Evolutionary conservation across 2,797 vertebrate species (phyloP).

Genomic region (Percopsis omiscomaycus): DNA sequence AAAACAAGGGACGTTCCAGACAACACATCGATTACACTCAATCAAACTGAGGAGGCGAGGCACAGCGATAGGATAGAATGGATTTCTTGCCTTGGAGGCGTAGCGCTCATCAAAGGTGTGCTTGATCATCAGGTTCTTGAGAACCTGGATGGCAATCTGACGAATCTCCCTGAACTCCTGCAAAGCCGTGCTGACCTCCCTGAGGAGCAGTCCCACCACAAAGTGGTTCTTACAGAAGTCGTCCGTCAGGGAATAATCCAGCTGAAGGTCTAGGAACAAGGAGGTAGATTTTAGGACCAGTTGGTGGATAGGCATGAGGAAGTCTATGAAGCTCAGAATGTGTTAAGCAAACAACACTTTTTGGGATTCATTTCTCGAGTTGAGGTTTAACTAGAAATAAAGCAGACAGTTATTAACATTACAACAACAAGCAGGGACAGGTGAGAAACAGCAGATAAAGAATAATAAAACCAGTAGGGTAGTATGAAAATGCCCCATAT

Average conservation of each 20-base stretch:
- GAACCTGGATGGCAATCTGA: conserved; percentile 89
- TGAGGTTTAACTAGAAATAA: no score
- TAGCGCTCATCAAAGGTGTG: conserved; percentile 97
- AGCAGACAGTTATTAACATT: neutral
- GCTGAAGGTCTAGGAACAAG: conserved; percentile 85
- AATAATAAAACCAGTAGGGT: neutral
- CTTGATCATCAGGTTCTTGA: conserved; percentile 96
- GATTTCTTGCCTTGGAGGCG: conserved; percentile 79
- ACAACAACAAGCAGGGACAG: neutral
- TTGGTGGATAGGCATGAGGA: conserved; percentile 2
- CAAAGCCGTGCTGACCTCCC: conserved; percentile 89
- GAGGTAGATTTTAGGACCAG: conserved; percentile 25
- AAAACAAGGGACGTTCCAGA: conserved; percentile 24
- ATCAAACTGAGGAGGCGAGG: neutral
- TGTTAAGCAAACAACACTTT: neutral
- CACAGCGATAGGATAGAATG: neutral
- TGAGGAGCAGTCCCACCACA: conserved; percentile 90
- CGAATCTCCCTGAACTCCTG: conserved; percentile 93
- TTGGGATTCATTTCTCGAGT: no score
- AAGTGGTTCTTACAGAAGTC: conserved; percentile 99
- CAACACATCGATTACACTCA: neutral
- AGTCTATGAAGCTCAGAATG: neutral
- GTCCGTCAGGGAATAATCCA: conserved; percentile 93
- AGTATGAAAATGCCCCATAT: neutral
- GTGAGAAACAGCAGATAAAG: neutral